A percentile compares a stretch with the other conserved stretches of the same genome.
phyloP scores from a whole-genome alignment of 2,113 vertebrate species.

The Xyrauchen texanus region DNA sequence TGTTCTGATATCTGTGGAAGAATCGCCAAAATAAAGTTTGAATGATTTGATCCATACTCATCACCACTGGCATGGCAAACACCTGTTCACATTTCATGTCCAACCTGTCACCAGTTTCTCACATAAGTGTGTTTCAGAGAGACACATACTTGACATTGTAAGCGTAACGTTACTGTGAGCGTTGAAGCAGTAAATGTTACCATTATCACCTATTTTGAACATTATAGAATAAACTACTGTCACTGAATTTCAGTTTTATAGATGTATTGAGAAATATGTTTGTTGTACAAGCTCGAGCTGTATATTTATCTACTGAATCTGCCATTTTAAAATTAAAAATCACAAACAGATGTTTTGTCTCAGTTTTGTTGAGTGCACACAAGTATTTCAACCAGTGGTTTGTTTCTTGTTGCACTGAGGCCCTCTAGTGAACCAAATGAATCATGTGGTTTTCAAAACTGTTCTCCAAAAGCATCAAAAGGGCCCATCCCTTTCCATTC shows the following conservation, averaged over 20 bases:
- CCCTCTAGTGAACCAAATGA: constrained; percentile 62
- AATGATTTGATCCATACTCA: constrained; percentile 60
- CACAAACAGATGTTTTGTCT: constrained; percentile 26
- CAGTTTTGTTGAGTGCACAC: constrained; percentile 26
- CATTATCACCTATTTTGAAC: constrained; percentile 67
- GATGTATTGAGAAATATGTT: constrained; percentile 71
- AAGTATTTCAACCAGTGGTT: neutral
- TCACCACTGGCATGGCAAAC: constrained; percentile 70
- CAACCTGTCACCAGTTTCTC: constrained; percentile 52
- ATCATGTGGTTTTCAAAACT: neutral
- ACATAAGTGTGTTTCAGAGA: constrained; percentile 56
- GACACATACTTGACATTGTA: constrained; percentile 72
- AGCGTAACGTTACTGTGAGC: constrained; percentile 69
- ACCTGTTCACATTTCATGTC: constrained; percentile 62
- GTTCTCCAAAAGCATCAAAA: neutral
- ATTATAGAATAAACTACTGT: constrained; percentile 79
- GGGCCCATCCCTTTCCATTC: no score
- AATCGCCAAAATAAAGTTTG: constrained; percentile 45
- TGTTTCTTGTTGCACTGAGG: constrained; percentile 37
- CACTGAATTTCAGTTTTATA: constrained; percentile 76
- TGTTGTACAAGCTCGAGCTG: constrained; percentile 73
- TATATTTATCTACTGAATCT: constrained; percentile 78
- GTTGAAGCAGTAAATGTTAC: constrained; percentile 59
- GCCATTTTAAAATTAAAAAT: constrained; percentile 69
- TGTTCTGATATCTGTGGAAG: constrained; percentile 46